Evolutionary conservation across 1,140 invertebrate genomes (phyloP), one percentile per base, ranked within the genome.

Genomic region (Diorhabda elongata): DNA sequence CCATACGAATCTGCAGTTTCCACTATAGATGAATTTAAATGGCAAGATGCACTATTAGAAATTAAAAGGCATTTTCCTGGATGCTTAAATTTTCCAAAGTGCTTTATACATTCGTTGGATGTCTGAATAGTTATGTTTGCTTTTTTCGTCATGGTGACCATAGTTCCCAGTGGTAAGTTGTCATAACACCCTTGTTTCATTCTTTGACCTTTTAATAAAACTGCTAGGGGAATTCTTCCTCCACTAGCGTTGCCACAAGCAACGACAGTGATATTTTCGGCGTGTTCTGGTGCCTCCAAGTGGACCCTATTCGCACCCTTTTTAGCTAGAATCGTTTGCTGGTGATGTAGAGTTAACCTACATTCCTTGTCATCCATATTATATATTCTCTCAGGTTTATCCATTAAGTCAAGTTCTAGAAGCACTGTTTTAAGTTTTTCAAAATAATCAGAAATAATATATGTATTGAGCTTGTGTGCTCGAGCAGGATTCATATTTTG

Each of bases 281-380:
- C 78, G 67, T 82, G 80, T 73, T 84, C 79, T 9, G 69, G 73
- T 3, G 78, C 78, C 7, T 80, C 64, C 41, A 77, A 42, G 73
- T 81, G 81, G 7, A 83, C 78, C 65, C 78, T 75, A 69, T 75
- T 79, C n/a, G 61, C 71, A 7, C 80, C 79, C 73, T 78, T 81
- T 72, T 72, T 43, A 58, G 79, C 73, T 2, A 81, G 69, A 71
- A 83, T 79, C 64, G 42, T 64, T 61, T 75, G 76, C 61, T 76
- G 70, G 57, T 81, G 70, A 62, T 82, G 79, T 11, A 81, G 44
- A 63, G 72, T 73, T 56, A 79, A 69, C 5, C 73, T 66, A 61
- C 78, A 77, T 26, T 76, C 76, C 69, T 81, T 82, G 67, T 81
- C 80, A 71, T 81, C 79, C 72, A 82, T 75, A 65, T 82, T 82